Percentiles rank a stretch among this genome's conserved stretches.
Conservation (phyloP, 2,888 invertebrate genomes). For the Chymomyza fuscimana region DNA sequence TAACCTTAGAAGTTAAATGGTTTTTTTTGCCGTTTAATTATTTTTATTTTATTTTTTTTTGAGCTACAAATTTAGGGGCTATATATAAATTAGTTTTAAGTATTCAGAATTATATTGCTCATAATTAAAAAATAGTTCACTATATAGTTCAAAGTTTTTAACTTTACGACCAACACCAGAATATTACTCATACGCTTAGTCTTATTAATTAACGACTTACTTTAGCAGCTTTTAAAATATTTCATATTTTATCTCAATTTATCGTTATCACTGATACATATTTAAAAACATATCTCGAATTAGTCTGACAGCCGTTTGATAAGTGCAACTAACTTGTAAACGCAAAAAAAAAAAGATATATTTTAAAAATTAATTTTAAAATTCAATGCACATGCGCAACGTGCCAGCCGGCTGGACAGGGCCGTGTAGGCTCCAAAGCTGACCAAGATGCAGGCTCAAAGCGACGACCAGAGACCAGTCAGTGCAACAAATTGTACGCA, state of each 20-base stretch:
- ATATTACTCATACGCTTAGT: too few relatives aligned
- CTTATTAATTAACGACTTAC: too few relatives aligned
- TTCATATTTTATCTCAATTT: background rate
- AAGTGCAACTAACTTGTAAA: slow-evolving; percentile 21
- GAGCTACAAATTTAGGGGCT: too few relatives aligned
- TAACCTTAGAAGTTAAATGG: too few relatives aligned
- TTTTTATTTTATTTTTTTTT: too few relatives aligned
- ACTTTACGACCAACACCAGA: too few relatives aligned
- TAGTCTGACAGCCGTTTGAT: background rate
- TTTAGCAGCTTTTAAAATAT: background rate
- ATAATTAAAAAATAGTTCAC: too few relatives aligned
- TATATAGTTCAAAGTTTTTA: too few relatives aligned
- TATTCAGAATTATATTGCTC: too few relatives aligned
- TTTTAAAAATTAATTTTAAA: slow-evolving; percentile 39
- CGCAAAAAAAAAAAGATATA: slow-evolving; percentile 9
- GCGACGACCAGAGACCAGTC: background rate
- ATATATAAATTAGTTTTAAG: too few relatives aligned
- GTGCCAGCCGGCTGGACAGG: background rate
- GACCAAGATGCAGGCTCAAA: slow-evolving; percentile 27
- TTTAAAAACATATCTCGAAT: background rate
- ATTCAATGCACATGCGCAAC: slow-evolving; percentile 14
- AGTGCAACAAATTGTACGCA: slow-evolving; percentile 58
- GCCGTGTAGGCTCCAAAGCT: slow-evolving; percentile 1
- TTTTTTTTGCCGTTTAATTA: too few relatives aligned
- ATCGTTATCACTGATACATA: background rate